Evolutionary conservation across 2,888 invertebrate species (phyloP).

Genomic region (Anthoptus insignis): DNA sequence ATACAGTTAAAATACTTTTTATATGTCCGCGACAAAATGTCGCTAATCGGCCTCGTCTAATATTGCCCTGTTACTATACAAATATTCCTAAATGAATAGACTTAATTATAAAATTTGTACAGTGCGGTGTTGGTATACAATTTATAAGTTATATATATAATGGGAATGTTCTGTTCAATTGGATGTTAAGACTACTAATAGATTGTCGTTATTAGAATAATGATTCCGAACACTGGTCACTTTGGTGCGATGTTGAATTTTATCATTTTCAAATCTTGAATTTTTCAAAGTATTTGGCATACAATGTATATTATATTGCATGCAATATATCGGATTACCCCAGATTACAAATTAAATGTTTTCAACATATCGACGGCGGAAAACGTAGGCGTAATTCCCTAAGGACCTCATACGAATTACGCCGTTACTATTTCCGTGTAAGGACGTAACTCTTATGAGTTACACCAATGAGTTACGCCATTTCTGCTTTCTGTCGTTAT

Average conservation of each 20-base stretch:
- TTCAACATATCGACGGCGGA: too few relatives aligned
- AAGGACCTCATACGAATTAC: too few relatives aligned
- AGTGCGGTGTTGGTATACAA: constrained; percentile 36
- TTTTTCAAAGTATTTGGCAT: not conserved
- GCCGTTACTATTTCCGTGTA: too few relatives aligned
- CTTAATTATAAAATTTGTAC: constrained; percentile 27
- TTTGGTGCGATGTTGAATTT: constrained; percentile 6
- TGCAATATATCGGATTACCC: too few relatives aligned
- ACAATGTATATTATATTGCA: too few relatives aligned
- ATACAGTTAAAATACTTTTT: too few relatives aligned
- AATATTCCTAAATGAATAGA: constrained; percentile 31
- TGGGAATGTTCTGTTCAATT: constrained; percentile 14
- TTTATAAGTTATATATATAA: constrained; percentile 25
- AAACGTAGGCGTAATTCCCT: too few relatives aligned
- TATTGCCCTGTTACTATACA: constrained; percentile 26
- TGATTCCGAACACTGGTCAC: constrained; percentile 7
- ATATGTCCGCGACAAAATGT: not conserved
- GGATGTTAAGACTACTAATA: constrained; percentile 7
- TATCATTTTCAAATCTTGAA: not conserved
- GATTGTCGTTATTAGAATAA: constrained; percentile 16
- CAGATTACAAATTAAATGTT: too few relatives aligned
- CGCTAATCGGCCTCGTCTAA: not conserved
- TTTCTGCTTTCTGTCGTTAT: too few relatives aligned
- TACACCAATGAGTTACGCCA: too few relatives aligned
- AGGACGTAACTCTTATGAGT: too few relatives aligned